These are phyloP conservation scores for Loripinus fragilis DNA, from an alignment of 2,888 invertebrate genomes.

Conservation along the genomic window DNA sequence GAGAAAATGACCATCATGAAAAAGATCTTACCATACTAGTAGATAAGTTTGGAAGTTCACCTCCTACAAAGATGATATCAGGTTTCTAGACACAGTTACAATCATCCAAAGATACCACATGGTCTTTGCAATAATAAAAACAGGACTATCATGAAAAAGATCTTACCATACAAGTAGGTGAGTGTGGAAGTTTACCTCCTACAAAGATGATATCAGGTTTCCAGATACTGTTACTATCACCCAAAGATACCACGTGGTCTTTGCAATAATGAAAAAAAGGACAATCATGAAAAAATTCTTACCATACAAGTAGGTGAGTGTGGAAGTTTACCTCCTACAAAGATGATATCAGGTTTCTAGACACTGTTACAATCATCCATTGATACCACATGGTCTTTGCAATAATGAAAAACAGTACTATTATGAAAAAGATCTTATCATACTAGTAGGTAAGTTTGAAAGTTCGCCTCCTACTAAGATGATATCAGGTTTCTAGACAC, in stretches of 20 bases:
- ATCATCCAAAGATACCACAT: not conserved
- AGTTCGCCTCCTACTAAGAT: no score
- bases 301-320: constrained; percentile 41
- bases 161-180: constrained; percentile 45
- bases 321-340: constrained; percentile 39
- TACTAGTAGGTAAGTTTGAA: no score
- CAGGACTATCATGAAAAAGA: no score
- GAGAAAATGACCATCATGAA: no score
- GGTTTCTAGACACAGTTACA: not conserved
- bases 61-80: constrained; percentile 36
- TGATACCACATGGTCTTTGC: no score
- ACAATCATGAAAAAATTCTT: no score
- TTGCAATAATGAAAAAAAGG: no score
- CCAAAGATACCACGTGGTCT: not conserved
- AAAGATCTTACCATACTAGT: constrained; percentile 41
- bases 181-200: constrained; percentile 35
- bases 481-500: no score
- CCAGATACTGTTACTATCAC: not conserved
- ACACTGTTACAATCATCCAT: not conserved
- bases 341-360: constrained; percentile 27
- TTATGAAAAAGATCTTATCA: no score
- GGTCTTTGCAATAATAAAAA: no score
- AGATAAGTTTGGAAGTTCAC: constrained; percentile 35
- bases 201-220: constrained; percentile 33
- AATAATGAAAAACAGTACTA: no score